Evolutionary conservation across 1,140 invertebrate species (phyloP), one percentile per base, ranked within the genome.

Genomic region (Cyrtorhinus lividipennis): DNA sequence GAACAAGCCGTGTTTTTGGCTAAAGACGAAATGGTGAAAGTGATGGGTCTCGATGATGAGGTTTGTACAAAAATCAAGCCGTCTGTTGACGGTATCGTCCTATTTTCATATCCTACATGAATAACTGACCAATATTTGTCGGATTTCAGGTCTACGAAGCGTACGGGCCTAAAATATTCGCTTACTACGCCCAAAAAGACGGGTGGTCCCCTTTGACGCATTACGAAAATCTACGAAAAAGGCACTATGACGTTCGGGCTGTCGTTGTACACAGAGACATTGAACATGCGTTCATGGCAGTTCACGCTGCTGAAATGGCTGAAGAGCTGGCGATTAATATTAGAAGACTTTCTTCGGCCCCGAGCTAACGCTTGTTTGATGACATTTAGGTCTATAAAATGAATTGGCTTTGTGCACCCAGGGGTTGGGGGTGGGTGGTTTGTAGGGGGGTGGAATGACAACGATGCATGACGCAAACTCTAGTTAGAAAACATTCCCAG

Each of bases 1-100:
- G 71, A 74, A 61, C 75, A 78, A 66, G 75, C 85, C 2, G 77
- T 84, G 56, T 78, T 75, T 59, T 68, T 85, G 56, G 84, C 80
- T 0, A 75, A 76, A 25, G 78, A 84, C 62, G 85, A 87, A 73
- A 81, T 86, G 78, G 69, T 76, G 8, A 64, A 71, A 44, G 78
- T 87, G 0, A 75, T 74, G 56, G 78, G 83, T 44, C 66, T 84
- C 18, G 79, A 87, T 65, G 69, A 76, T n/a, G 71, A 78, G 20
- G 65, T 77, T 48, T 73, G 57, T 56, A 8, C n/a, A n/a, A n/a
- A n/a, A n/a, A n/a, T n/a, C n/a, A n/a, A n/a, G n/a, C n/a, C n/a
- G n/a, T n/a, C n/a, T n/a, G n/a, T n/a, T n/a, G n/a, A n/a, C n/a
- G n/a, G n/a, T n/a, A n/a, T n/a, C n/a, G n/a, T n/a, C n/a, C n/a